A percentile compares a stretch with the other conserved stretches of the same genome.
phyloP scores from a whole-genome alignment of 2,797 vertebrate genomes.

The Caiman crocodilus region DNA sequence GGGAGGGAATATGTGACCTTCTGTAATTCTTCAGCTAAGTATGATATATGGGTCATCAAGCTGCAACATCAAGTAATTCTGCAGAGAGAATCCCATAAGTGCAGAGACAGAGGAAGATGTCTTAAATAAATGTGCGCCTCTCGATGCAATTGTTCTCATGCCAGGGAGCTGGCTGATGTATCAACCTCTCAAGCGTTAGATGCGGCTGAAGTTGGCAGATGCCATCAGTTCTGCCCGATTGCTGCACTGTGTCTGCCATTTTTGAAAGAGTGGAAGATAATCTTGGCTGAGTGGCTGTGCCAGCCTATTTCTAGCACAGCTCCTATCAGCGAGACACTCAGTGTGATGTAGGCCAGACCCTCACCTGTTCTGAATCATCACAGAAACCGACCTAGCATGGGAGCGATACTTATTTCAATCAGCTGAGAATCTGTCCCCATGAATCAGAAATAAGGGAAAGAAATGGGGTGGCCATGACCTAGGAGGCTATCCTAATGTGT shows the following conservation, averaged over 20 bases:
- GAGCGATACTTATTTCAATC: background rate
- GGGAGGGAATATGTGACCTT: background rate
- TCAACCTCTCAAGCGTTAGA: background rate
- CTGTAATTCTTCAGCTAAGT: background rate
- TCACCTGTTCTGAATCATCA: background rate
- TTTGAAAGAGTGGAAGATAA: background rate
- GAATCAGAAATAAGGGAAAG: background rate
- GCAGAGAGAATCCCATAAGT: fast-evolving
- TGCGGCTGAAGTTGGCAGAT: background rate
- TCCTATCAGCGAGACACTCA: background rate
- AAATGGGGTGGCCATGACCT: background rate
- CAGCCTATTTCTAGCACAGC: background rate
- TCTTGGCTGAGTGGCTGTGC: background rate
- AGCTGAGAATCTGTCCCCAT: background rate
- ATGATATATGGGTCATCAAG: background rate
- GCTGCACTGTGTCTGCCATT: background rate
- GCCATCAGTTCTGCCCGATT: background rate
- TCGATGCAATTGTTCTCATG: fast-evolving
- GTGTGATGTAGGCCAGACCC: background rate
- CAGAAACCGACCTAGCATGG: background rate
- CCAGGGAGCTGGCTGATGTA: fast-evolving
- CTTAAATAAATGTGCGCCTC: background rate
- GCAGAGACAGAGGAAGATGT: background rate
- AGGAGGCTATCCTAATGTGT: background rate
- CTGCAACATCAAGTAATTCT: background rate